Conservation (phyloP, 1,140 invertebrate species). For the Drosophila littoralis region DNA sequence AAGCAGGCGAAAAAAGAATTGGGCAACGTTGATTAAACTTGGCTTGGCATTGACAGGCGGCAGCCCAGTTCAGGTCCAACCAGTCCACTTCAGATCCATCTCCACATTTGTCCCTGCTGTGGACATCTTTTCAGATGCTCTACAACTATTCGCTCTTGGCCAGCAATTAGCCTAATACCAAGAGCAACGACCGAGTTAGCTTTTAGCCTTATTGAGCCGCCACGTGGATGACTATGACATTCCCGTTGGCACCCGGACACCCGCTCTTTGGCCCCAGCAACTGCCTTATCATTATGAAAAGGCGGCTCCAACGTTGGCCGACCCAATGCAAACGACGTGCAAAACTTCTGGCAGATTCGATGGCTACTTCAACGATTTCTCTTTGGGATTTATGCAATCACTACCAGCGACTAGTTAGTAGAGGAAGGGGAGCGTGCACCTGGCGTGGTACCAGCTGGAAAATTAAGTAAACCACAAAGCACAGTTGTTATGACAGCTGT, state of each 20-base stretch:
- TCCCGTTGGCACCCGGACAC: not conserved
- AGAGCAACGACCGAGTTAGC: slow-evolving; percentile 56
- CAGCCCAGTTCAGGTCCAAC: not conserved
- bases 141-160: slow-evolving; percentile 16
- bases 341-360: not conserved
- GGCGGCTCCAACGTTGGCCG: slow-evolving; percentile 2
- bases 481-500: no score
- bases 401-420: slow-evolving; percentile 16
- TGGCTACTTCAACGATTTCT: slow-evolving; percentile 34
- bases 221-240: not conserved
- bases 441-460: not conserved
- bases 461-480: not conserved
- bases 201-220: slow-evolving; percentile 72
- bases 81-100: not conserved
- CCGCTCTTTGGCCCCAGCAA: slow-evolving; percentile 14
- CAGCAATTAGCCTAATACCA: slow-evolving; percentile 78
- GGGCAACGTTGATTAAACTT: slow-evolving; percentile 75
- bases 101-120: slow-evolving; percentile 27
- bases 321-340: slow-evolving; percentile 17
- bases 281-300: slow-evolving; percentile 45
- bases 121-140: slow-evolving; percentile 60
- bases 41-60: slow-evolving; percentile 62
- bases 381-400: slow-evolving; percentile 55
- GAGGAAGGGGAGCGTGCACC: no score
- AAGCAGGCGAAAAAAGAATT: slow-evolving; percentile 36